These are phyloP conservation scores for Bimastos eiseni DNA, from an alignment of 2,888 invertebrate species.

Conservation along the genomic window DNA sequence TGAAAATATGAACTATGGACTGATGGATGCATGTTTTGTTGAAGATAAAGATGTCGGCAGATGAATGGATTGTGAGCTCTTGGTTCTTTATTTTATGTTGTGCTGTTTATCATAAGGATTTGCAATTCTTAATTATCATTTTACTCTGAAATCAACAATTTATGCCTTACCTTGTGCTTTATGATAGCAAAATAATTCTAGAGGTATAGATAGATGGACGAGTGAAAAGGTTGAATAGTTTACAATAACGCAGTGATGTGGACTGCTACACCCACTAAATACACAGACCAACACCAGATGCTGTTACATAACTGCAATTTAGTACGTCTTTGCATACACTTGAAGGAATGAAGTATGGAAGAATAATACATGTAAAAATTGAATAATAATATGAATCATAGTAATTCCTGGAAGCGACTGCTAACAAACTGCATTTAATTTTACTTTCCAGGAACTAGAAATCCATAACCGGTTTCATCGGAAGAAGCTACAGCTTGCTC, in stretches of 20 bases:
- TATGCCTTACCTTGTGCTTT: too few relatives aligned
- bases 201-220: background rate
- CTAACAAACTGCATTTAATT: slow-evolving; percentile 25
- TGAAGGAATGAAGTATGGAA: background rate
- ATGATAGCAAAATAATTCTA: too few relatives aligned
- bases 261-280: background rate
- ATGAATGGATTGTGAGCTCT: background rate
- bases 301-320: background rate
- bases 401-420: background rate
- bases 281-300: background rate
- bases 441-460: slow-evolving; percentile 59
- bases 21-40: background rate
- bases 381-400: background rate
- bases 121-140: background rate
- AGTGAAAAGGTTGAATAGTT: background rate
- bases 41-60: background rate
- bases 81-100: background rate
- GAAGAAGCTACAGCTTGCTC: slow-evolving; percentile 81
- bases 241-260: background rate
- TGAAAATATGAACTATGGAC: background rate
- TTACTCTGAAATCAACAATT: too few relatives aligned
- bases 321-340: background rate
- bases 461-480: slow-evolving; percentile 76
- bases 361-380: background rate
- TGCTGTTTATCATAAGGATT: background rate